Conservation (phyloP, 1,140 invertebrate species). For the Drosophila sp. region DNA sequence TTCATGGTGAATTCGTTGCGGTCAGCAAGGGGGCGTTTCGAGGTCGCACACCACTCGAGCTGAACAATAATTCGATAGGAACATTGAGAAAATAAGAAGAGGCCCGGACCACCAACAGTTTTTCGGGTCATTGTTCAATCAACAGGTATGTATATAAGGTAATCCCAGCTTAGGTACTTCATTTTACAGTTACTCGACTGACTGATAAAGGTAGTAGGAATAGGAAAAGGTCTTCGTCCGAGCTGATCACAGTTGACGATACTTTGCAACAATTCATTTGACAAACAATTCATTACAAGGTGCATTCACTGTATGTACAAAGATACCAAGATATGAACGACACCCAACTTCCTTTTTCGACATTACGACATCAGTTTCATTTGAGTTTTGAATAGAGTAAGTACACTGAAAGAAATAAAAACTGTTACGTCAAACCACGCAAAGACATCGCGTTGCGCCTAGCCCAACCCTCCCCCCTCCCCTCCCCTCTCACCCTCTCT, state of each 20-base stretch:
- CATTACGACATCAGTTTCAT: conserved; percentile 59
- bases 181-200: conserved; percentile 24
- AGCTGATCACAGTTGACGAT: not conserved
- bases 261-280: not conserved
- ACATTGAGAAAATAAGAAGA: not conserved
- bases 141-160: conserved; percentile 15
- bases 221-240: conserved; percentile 2
- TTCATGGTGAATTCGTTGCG: conserved; percentile 54
- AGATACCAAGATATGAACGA: not conserved
- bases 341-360: conserved; percentile 62
- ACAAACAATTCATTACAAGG: not conserved
- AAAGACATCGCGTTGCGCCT: not conserved
- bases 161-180: not conserved
- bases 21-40: conserved; percentile 27
- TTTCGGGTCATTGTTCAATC: conserved; percentile 10
- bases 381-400: not conserved
- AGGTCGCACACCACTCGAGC: conserved; percentile 37
- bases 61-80: conserved; percentile 40
- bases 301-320: not conserved
- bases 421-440: conserved; percentile 18
- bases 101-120: conserved; percentile 18
- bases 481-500: not conserved
- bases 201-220: conserved; percentile 7
- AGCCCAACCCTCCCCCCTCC: not conserved
- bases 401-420: not conserved